A percentile compares a stretch with the other conserved stretches of the same genome.
Conservation (phyloP, 2,113 vertebrate genomes). For the Oenanthe melanoleuca region DNA sequence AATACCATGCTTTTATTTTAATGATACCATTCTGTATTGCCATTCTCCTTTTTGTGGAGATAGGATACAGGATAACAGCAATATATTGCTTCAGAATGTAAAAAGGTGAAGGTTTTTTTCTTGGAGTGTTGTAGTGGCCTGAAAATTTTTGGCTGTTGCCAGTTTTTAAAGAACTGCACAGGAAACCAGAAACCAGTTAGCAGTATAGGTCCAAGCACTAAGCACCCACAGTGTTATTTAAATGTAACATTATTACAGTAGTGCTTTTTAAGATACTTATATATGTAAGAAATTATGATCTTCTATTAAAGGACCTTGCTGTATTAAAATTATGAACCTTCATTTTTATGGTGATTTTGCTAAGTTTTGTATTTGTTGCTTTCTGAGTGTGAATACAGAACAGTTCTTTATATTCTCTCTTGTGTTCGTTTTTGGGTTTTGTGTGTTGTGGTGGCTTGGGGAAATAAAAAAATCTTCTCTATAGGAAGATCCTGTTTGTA, state of each 20-base stretch:
- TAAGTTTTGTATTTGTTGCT: neutral
- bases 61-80: neutral
- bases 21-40: neutral
- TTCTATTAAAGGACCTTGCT: neutral
- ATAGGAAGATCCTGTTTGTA: neutral
- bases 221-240: neutral
- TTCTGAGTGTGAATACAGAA: neutral
- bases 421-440: neutral
- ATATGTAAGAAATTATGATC: neutral
- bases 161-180: neutral
- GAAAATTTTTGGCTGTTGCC: neutral
- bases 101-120: neutral
- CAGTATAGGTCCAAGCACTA: neutral
- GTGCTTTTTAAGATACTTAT: neutral
- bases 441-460: neutral
- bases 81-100: neutral
- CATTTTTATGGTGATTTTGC: neutral
- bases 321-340: neutral
- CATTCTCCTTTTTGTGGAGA: neutral
- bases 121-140: neutral
- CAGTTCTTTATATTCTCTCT: neutral
- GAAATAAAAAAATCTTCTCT: neutral
- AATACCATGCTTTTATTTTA: neutral
- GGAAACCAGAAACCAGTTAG: neutral
- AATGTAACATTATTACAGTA: neutral